Evolutionary conservation across 92 coral and sea anemone species (phyloP), one percentile per base, ranked within the genome.

Genomic region (Virgularia gustaviana): DNA sequence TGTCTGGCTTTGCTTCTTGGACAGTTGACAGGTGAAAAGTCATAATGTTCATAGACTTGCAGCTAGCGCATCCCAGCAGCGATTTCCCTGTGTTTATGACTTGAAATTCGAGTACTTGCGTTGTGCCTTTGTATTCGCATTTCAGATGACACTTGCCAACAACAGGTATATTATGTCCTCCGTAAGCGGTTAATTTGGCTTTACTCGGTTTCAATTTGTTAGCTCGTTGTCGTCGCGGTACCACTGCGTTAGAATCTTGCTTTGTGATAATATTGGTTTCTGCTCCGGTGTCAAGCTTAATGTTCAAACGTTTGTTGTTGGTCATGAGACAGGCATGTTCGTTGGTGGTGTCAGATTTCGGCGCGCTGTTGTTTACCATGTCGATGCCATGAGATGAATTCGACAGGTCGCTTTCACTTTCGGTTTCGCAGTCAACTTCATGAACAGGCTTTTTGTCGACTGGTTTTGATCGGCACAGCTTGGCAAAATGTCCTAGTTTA

Each of bases 401-500:
- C n/a, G n/a, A n/a, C n/a, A n/a, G n/a, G 52, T 79, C 68, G 53
- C 55, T 65, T 33, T 81, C 76, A 18, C 30, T 34, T 28, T 74
- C 79, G 49, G n/a, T n/a, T n/a, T n/a, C n/a, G n/a, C n/a, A n/a
- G n/a, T n/a, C n/a, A n/a, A 80, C 32, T 16, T 67, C 70, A 39
- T 56, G 36, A 10, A 64, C 70, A 18, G 73, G 54, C 29, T 42
- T 43, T 24, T 43, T 43, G 28, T 56, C 36, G 9, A 15, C 32
- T 65, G 82, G 18, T 19, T 57, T 59, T 25, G 84, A 61, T 30
- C 57, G 47, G 45, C 65, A 79, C 16, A 43, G 34, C 39, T 58
- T 71, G 4, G 72, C 72, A 62, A 57, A 79, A 31, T 79, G 79
- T 33, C 79, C 79, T 34, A 79, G 63, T 39, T 79, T 79, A 20